These are phyloP conservation scores for Aplocera efformata DNA, from an alignment of 2,888 invertebrate genomes.

Conservation along the genomic window DNA sequence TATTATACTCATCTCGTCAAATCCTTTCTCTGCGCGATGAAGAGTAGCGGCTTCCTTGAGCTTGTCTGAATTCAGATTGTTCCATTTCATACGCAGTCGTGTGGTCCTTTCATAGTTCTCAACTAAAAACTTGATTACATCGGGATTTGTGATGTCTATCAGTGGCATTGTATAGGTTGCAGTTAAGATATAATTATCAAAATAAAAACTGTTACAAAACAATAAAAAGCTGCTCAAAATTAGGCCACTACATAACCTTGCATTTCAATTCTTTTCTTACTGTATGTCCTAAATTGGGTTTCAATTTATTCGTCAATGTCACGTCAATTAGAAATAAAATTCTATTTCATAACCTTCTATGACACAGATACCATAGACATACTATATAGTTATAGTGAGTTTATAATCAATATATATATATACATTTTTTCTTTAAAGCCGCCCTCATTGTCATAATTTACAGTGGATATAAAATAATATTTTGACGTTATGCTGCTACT, in stretches of 20 bases:
- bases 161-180: slow-evolving; percentile 37
- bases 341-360: no score
- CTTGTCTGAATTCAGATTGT: slow-evolving; percentile 29
- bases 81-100: slow-evolving; percentile 48
- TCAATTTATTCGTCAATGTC: no score
- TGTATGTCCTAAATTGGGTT: no score
- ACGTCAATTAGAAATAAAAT: no score
- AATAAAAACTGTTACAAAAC: neutral
- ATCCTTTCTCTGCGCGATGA: slow-evolving; percentile 37
- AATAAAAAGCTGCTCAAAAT: slow-evolving; percentile 5
- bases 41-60: slow-evolving; percentile 41
- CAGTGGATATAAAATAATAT: no score
- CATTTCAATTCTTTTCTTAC: no score
- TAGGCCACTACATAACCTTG: neutral
- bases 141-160: slow-evolving; percentile 45
- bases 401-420: no score
- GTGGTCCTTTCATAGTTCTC: slow-evolving; percentile 49
- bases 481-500: no score
- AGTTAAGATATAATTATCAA: slow-evolving; percentile 1
- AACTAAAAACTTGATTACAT: slow-evolving; percentile 44
- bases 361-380: no score
- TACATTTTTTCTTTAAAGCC: no score
- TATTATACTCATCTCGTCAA: slow-evolving; percentile 27
- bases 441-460: no score
- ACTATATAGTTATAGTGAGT: no score